Evolutionary conservation across 2,888 invertebrate genomes (phyloP), one percentile per base, ranked within the genome.

Genomic region (Neelides folsomi): DNA sequence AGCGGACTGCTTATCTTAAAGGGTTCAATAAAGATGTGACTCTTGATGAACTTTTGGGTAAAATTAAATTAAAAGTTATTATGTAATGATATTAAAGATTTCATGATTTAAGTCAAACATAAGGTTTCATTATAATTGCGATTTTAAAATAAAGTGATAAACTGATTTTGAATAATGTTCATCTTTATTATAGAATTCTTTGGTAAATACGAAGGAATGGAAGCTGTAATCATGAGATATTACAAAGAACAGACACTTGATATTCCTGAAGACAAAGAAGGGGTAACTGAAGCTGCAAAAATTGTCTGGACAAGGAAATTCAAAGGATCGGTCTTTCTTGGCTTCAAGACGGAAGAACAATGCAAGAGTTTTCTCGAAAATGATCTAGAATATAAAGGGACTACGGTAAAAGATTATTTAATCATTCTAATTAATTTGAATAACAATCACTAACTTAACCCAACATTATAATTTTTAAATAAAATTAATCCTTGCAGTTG

Each of bases 281-380:
- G 19, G 6, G 53, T 49, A 12, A 47, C 49, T 9, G 39, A 42
- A 3, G 47, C 9, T n/a, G 5, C 36, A 18, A 37, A 36, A 13
- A 15, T 47, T 37, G 49, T 16, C 16, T 49, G 42, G 41, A 35
- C 35, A 2, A 49, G 34, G 40, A 49, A 56, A 46, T 89, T 89
- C 68, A 89, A 95, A 73, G 97, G 95, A 47, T 95, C 95, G 1
- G 81, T 93, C 46, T 94, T 93, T 70, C 80, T 82, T 9, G 83
- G 86, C 5, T 97, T 94, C 70, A 79, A 81, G 65, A 82, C 79
- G 34, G 75, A 79, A 49, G 92, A 90, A 50, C 79, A 80, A 67
- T 42, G n/a, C n/a, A 81, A 80, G 55, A 88, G 90, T 68, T 69
- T 89, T 37, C 79, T 78, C 16, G 72, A 75, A 16, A 81, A 84